phyloP scores from a whole-genome alignment of 2,113 vertebrate species.

The Salvelinus alpinus region DNA sequence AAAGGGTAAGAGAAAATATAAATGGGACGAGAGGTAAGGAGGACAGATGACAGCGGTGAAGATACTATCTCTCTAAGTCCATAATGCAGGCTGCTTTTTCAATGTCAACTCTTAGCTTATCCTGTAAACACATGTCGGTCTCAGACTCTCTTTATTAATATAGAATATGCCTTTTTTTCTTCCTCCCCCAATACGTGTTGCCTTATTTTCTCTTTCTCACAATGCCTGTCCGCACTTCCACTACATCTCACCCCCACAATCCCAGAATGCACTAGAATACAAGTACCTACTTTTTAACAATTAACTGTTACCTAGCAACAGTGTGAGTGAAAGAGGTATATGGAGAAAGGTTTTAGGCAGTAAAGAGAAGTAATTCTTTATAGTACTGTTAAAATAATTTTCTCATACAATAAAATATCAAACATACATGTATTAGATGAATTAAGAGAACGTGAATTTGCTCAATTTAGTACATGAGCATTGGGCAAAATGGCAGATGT shows the following conservation, averaged over 20 bases:
- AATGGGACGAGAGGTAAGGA: slow-evolving; percentile 14
- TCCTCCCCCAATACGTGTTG: not conserved
- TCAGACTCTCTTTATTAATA: not conserved
- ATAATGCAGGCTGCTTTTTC: slow-evolving; percentile 21
- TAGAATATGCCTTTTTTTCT: not conserved
- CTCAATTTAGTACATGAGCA: not conserved
- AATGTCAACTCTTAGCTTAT: slow-evolving; percentile 23
- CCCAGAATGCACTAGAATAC: slow-evolving; percentile 23
- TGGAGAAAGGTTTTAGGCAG: not conserved
- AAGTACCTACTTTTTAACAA: slow-evolving; percentile 54
- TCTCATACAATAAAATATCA: not conserved
- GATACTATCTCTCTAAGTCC: slow-evolving; percentile 20
- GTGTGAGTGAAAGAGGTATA: slow-evolving; percentile 21
- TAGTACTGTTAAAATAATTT: not conserved
- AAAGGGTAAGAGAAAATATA: slow-evolving; percentile 16
- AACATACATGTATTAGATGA: not conserved
- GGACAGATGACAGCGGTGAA: slow-evolving; percentile 38
- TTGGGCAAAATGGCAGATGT: not conserved
- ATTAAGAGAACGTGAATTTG: not conserved
- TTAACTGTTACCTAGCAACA: slow-evolving; percentile 72
- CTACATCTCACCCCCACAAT: slow-evolving; percentile 27
- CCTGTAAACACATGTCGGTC: slow-evolving; percentile 27
- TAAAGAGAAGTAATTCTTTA: not conserved
- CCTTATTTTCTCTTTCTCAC: not conserved
- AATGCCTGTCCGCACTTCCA: not conserved